Evolutionary conservation across 2,797 vertebrate genomes (phyloP).

Genomic region (Synanceia verrucosa): DNA sequence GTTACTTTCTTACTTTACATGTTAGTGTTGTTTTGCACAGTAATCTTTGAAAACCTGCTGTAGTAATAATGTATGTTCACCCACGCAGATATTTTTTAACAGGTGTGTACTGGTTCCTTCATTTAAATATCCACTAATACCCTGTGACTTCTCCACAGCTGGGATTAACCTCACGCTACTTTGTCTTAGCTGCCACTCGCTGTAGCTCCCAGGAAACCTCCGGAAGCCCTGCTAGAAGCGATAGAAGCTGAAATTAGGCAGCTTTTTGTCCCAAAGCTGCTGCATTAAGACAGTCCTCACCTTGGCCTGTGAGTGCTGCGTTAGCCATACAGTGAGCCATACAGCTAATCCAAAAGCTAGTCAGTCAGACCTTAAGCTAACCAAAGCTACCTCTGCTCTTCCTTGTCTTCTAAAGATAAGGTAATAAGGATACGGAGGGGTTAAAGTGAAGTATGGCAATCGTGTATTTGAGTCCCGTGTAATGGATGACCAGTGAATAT

Average conservation of each 20-base stretch:
- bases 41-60: conserved; percentile 10
- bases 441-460: conserved; percentile 57
- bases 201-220: conserved; percentile 39
- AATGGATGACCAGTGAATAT: conserved; percentile 69
- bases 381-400: conserved; percentile 57
- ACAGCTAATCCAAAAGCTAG: conserved; percentile 74
- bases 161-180: conserved; percentile 75
- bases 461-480: conserved; percentile 48
- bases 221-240: conserved; percentile 55
- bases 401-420: conserved; percentile 73
- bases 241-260: conserved; percentile 75
- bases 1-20: neutral
- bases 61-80: conserved; percentile 24
- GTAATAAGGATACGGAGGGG: conserved; percentile 68
- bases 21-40: conserved; percentile 17
- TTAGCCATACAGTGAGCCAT: conserved; percentile 65
- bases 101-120: conserved; percentile 58
- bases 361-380: conserved; percentile 64
- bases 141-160: conserved; percentile 51
- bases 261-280: conserved; percentile 72
- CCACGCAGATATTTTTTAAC: conserved; percentile 41
- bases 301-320: conserved; percentile 63
- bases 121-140: conserved; percentile 74
- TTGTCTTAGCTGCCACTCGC: conserved; percentile 68
- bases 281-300: conserved; percentile 75